Evolutionary conservation across 1,140 invertebrate species (phyloP), one percentile per base, ranked within the genome.

Genomic region (Papilio dardanus): DNA sequence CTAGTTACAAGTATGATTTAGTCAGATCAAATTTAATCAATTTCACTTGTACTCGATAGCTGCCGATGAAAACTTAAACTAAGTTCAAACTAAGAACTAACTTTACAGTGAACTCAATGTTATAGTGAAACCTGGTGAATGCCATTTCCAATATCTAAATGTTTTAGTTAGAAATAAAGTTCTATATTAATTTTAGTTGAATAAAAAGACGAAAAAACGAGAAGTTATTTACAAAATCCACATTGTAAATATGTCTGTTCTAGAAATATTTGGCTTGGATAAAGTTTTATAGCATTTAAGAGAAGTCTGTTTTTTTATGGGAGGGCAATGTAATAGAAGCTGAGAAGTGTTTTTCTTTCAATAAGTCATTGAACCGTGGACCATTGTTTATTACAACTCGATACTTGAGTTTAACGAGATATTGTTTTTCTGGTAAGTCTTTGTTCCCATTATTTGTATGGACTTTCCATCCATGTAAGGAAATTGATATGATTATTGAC

Each of bases 71-170:
- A 58, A 58, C 19, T 54, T 24, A 54, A 54, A 50, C 19, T 28
- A 58, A 28, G 50, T 58, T 58, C 14, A n/a, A 46, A 58, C 21
- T 58, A 10, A 58, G 50, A 58, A 58, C 50, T 58, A 58, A 58
- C 50, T 58, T 24, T 24, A 58, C 21, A 28, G 50, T 58, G 21
- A 58, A 58, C 28, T 58, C 21, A 58, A 58, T 24, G 24, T 58
- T 12, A 24, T 58, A 21, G 50, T 24, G 50, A 24, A 24, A 28
- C 4, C 50, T 58, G 24, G 21, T 28, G 1, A 24, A 58, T 24
- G 50, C 19, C 50, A 58, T 58, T 24, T 58, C 21, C 50, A 58
- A 24, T 12, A 24, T 12, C 1, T 58, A 12, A 24, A 21, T 24
- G 50, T 24, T 58, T 58, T 12, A 58, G 12, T 21, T 58, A 58